These are phyloP conservation scores for Corythaeola cristata DNA, from an alignment of 2,113 vertebrate genomes.

Conservation along the genomic window DNA sequence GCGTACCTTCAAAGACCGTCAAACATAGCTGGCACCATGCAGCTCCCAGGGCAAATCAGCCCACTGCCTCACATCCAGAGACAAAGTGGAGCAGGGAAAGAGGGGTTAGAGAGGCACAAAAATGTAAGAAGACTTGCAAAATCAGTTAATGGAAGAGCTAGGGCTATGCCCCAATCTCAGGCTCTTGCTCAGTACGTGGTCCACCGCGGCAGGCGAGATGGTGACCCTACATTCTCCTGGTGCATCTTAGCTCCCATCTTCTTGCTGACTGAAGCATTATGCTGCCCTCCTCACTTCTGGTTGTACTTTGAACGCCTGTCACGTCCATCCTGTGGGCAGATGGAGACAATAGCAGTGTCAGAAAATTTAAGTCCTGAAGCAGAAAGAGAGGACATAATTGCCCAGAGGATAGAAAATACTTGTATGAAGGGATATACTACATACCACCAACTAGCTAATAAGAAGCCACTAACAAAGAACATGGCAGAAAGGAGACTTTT, in stretches of 20 bases:
- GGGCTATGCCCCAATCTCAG: background rate
- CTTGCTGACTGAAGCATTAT: fast-evolving
- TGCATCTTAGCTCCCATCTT: background rate
- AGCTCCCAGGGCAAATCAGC: background rate
- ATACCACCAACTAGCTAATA: background rate
- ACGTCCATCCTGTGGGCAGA: background rate
- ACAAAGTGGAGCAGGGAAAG: background rate
- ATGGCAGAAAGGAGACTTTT: background rate
- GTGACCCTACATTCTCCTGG: background rate
- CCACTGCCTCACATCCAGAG: background rate
- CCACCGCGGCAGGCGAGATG: background rate
- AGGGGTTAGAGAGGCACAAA: background rate
- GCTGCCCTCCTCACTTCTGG: background rate
- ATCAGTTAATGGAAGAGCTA: background rate
- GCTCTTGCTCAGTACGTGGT: background rate
- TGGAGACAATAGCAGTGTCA: background rate
- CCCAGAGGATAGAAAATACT: background rate
- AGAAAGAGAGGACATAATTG: background rate
- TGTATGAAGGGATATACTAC: background rate
- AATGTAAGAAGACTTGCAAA: background rate
- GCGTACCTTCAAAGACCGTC: fast-evolving
- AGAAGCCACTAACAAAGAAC: background rate
- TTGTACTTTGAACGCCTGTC: background rate
- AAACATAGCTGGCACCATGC: background rate
- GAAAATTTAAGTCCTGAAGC: background rate